Conservation (phyloP, 2,113 vertebrate genomes). For the Empidonax traillii region DNA sequence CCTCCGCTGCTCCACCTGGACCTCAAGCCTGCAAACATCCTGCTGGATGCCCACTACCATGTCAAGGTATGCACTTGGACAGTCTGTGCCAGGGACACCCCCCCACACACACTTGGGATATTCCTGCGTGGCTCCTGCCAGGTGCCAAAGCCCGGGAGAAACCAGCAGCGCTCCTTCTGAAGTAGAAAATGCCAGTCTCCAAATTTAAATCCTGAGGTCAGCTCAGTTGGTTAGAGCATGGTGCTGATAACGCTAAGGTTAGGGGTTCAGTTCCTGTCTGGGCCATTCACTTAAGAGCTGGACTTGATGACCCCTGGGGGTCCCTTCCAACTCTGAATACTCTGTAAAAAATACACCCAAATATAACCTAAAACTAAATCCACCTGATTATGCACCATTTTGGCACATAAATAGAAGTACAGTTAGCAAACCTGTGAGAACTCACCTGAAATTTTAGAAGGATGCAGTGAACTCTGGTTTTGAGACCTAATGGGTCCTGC, state of each 20-base stretch:
- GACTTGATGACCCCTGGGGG: neutral
- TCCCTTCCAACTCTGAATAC: neutral
- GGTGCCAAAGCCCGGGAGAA: neutral
- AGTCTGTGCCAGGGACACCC: neutral
- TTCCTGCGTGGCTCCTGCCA: neutral
- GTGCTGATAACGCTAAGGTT: neutral
- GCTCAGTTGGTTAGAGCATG: neutral
- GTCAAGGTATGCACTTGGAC: conserved; percentile 81
- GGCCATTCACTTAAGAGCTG: neutral
- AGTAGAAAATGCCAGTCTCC: neutral
- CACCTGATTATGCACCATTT: neutral
- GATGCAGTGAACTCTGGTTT: neutral
- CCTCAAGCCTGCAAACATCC: conserved; percentile 96
- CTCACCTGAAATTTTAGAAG: neutral
- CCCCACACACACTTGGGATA: neutral
- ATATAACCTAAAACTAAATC: neutral
- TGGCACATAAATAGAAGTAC: neutral
- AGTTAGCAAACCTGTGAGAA: neutral
- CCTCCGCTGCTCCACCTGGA: conserved; percentile 95
- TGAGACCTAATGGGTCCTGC: neutral
- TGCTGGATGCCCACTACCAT: conserved; percentile 95
- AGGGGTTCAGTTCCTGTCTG: neutral
- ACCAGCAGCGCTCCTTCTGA: neutral
- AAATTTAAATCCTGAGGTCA: neutral
- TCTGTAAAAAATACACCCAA: neutral